phyloP scores from a whole-genome alignment of 2,113 vertebrate species.

The Acrocephalus kingi region DNA sequence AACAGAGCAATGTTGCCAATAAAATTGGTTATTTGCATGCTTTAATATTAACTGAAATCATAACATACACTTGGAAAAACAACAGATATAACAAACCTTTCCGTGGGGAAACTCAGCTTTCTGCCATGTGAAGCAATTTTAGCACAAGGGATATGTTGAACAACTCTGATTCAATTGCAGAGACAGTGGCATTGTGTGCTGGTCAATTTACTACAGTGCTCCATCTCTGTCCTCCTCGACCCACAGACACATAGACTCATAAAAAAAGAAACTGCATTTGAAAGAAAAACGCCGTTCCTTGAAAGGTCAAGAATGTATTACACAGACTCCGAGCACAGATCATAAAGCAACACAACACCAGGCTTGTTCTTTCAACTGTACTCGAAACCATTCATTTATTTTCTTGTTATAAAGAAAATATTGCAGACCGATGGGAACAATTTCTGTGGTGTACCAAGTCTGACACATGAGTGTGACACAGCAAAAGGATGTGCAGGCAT shows the following conservation, averaged over 20 bases:
- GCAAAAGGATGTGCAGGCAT: not conserved
- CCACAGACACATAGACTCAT: not conserved
- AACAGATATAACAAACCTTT: not conserved
- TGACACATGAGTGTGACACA: not conserved
- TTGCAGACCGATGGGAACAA: not conserved
- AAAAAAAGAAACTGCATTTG: constrained; percentile 12
- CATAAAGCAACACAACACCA: not conserved
- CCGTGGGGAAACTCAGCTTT: not conserved
- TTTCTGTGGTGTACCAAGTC: not conserved
- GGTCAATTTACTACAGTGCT: constrained; percentile 16
- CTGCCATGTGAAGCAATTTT: not conserved
- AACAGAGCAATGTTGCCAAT: not conserved
- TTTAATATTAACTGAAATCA: not conserved
- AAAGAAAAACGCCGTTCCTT: not conserved
- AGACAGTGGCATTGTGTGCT: not conserved
- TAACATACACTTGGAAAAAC: not conserved
- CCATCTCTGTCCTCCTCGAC: not conserved
- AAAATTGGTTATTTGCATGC: not conserved
- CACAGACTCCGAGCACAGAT: not conserved
- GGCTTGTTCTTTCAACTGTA: not conserved
- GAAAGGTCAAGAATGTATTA: constrained; percentile 38
- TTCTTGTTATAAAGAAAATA: constrained; percentile 18
- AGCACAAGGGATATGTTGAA: not conserved
- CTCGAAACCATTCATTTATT: not conserved
- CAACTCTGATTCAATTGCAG: not conserved